These are phyloP conservation scores for Odontesthes bonariensis DNA, from an alignment of 2,113 vertebrate species.

Conservation along the genomic window DNA sequence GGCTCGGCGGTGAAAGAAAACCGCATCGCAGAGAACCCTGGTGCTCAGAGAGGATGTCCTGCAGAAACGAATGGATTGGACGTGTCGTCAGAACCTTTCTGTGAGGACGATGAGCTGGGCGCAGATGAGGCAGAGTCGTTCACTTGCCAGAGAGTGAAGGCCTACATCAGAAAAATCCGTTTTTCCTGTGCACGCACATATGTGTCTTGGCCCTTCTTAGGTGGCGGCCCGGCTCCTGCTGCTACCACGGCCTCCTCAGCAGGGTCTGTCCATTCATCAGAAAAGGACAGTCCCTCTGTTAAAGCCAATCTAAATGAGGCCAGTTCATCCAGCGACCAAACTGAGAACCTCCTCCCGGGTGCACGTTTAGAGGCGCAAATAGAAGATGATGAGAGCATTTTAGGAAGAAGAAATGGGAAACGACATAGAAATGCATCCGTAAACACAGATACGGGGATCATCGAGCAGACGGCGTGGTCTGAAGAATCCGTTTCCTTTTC, in stretches of 20 bases:
- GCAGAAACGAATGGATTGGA: not conserved
- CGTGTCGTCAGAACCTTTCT: not conserved
- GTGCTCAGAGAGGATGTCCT: not conserved
- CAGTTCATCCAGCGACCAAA: not conserved
- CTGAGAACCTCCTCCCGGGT: not conserved
- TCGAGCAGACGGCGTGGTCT: fast-evolving
- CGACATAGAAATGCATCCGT: not conserved
- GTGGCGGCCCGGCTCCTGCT: not conserved
- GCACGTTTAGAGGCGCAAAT: not conserved
- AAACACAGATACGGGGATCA: not conserved
- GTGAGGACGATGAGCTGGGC: not conserved
- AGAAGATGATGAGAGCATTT: not conserved
- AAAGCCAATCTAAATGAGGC: not conserved
- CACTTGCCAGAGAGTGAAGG: constrained; percentile 71
- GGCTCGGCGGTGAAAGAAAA: not conserved
- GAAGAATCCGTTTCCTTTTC: not conserved
- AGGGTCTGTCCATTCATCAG: not conserved
- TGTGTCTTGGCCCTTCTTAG: constrained; percentile 67
- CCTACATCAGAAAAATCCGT: not conserved
- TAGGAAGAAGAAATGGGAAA: not conserved
- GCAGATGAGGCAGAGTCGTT: constrained; percentile 35
- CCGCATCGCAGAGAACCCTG: not conserved
- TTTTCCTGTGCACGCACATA: constrained; percentile 71
- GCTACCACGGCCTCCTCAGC: not conserved
- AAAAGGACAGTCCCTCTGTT: not conserved